Evolutionary conservation across 2,113 vertebrate species (phyloP).

Genomic region (Piprites chloris): DNA sequence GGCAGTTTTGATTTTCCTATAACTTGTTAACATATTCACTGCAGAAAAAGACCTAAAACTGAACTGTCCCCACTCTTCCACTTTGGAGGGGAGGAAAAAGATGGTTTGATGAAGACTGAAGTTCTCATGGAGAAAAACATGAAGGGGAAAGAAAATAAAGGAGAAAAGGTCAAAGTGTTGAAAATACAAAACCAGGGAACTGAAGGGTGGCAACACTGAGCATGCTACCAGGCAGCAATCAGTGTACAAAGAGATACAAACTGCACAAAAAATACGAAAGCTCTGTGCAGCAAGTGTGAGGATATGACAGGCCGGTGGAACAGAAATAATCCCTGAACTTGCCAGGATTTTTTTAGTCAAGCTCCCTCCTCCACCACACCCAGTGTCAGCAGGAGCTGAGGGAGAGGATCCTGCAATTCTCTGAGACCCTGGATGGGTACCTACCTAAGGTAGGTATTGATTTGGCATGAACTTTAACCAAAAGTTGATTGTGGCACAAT

Average conservation of each 20-base stretch:
- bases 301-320: background rate
- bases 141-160: background rate
- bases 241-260: background rate
- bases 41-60: background rate
- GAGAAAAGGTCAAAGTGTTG: background rate
- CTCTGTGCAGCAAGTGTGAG: background rate
- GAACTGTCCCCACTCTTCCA: rapidly evolving
- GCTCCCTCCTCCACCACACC: background rate
- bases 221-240: background rate
- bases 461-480: background rate
- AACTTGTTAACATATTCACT: background rate
- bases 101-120: background rate
- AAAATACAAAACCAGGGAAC: background rate
- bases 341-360: background rate
- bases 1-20: background rate
- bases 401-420: background rate
- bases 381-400: background rate
- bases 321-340: background rate
- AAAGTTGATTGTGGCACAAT: background rate
- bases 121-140: background rate
- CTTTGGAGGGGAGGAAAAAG: background rate
- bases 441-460: background rate
- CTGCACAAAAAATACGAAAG: background rate
- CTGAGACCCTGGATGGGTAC: background rate
- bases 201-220: background rate